Evolutionary conservation across 2,113 vertebrate species (phyloP), one percentile per base, ranked within the genome.

Genomic region (Hyla sarda): DNA sequence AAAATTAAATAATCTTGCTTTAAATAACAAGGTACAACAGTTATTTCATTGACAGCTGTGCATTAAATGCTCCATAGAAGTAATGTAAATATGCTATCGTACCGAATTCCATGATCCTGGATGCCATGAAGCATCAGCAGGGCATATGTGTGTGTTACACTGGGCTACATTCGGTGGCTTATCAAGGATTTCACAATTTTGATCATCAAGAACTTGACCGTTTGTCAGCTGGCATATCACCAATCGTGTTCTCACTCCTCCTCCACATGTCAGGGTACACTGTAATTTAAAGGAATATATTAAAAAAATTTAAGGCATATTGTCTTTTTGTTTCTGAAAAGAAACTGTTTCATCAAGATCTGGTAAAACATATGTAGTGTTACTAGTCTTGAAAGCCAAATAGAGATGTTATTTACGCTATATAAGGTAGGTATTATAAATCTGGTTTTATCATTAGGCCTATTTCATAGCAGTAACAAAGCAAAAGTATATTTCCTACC

Each of bases 91-190:
- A 60, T 88, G 89, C 95, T 97, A 97, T 97, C 97, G 91, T 98
- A 98, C 97, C 96, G 93, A 96, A 93, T 97, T 97, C 98, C 98
- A 99, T 0, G 96, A 95, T 92, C 93, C 95, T 92, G 96, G 96
- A 91, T 96, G 96, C 97, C 98, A 99, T 90, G 95, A 93, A 86
- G 94, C 95, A 25, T 94, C 94, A 90, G 93, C 95, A 69, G 96
- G 95, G 90, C 98, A 99, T 86, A 95, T 91, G 77, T 97, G 96
- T 88, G 91, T 89, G 86, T 96, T 97, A 91, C 98, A 99, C 0
- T 93, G 96, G 77, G 93, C 94, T 92, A 95, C 91, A 72, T 96
- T 93, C 1, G 94, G 94, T 0, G 98, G 98, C 90, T 97, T 98
- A 88, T 96, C 95, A 88, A 95, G 91, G 88, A 96, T 89, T 85